These are phyloP conservation scores for Pygmarrhopalites habei DNA, from an alignment of 1,140 invertebrate species.

Conservation along the genomic window DNA sequence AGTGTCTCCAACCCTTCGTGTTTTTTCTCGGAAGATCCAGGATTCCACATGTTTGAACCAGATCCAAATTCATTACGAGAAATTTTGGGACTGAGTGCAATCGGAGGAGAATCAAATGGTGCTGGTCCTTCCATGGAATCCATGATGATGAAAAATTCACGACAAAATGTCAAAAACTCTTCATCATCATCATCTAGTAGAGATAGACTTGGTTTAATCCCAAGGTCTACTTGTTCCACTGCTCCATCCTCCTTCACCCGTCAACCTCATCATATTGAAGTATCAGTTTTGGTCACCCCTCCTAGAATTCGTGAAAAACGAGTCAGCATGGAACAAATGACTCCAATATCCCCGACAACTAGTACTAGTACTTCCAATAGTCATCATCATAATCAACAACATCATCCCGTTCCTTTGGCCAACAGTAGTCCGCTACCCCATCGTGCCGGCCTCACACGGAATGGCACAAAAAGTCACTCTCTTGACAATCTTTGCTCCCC, in stretches of 20 bases:
- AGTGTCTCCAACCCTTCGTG: constrained; percentile 22
- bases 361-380: background rate
- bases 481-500: constrained; percentile 37
- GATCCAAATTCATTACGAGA: constrained; percentile 33
- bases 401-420: background rate
- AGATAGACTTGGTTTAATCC: too few relatives aligned
- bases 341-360: constrained; percentile 20
- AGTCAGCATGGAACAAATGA: constrained; percentile 32
- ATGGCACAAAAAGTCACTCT: constrained; percentile 36
- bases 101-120: background rate
- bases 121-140: background rate
- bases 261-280: constrained; percentile 33
- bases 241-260: background rate
- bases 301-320: constrained; percentile 23
- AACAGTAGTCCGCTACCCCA: constrained; percentile 13
- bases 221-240: too few relatives aligned
- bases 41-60: constrained; percentile 20
- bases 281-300: constrained; percentile 35
- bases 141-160: background rate
- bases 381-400: background rate
- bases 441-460: constrained; percentile 19
- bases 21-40: constrained; percentile 13
- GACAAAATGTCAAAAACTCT: constrained; percentile 6
- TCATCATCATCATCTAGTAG: too few relatives aligned
- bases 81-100: constrained; percentile 21